phyloP scores from a whole-genome alignment of 2,888 invertebrate species.

The Aphodius granarius region DNA sequence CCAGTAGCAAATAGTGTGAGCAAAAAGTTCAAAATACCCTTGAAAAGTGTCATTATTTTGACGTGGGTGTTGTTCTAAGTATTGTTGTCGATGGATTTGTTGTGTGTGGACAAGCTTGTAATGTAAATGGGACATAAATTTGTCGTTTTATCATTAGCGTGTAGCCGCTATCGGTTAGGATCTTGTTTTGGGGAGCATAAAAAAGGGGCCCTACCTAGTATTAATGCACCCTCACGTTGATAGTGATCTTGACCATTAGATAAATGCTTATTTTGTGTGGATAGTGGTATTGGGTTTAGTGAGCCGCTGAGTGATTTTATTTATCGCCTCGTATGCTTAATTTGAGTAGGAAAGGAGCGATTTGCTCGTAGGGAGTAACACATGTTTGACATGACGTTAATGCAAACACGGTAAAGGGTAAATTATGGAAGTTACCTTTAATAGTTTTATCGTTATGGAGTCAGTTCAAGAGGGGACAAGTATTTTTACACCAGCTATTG shows the following conservation, averaged over 20 bases:
- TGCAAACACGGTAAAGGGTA: background rate
- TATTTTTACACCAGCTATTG: conserved; percentile 47
- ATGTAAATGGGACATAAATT: conserved; percentile 35
- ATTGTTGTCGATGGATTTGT: conserved; percentile 1
- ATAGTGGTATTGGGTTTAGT: conserved; percentile 4
- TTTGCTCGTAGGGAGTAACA: background rate
- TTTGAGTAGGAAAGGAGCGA: background rate
- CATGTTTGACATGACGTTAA: background rate
- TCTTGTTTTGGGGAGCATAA: conserved; percentile 29
- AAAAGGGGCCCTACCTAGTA: conserved; percentile 26
- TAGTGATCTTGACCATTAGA: conserved; percentile 37
- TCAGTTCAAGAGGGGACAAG: conserved; percentile 29
- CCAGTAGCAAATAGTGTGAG: no score
- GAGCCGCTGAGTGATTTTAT: conserved; percentile 7
- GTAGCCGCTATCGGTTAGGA: conserved; percentile 30
- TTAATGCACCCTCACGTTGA: conserved; percentile 35
- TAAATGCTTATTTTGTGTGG: conserved; percentile 37
- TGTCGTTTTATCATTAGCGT: conserved; percentile 38
- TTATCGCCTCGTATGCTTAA: background rate
- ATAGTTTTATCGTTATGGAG: background rate
- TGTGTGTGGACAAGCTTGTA: conserved; percentile 16
- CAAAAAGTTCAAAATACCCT: no score
- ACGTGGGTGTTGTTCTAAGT: background rate
- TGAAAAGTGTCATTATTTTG: no score
- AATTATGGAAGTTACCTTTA: background rate